phyloP scores from a whole-genome alignment of 2,113 vertebrate species.

The Prunella himalayana region DNA sequence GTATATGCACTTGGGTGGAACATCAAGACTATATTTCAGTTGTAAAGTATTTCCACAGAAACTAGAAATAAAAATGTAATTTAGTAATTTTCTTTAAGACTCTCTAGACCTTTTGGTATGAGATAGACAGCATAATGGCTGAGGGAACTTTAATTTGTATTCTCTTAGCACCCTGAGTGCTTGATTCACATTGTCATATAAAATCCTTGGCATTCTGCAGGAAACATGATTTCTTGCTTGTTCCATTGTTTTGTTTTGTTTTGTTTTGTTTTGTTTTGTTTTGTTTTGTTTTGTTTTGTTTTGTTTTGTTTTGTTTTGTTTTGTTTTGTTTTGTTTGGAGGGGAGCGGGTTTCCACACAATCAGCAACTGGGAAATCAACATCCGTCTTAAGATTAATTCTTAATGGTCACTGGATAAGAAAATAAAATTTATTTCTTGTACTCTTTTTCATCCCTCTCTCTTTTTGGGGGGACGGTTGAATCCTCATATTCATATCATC shows the following conservation, averaged over 20 bases:
- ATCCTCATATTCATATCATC: neutral
- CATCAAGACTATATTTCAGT: neutral
- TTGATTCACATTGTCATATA: slow-evolving; percentile 27
- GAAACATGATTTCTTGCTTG: neutral
- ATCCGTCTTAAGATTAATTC: slow-evolving; percentile 36
- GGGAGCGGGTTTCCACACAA: neutral
- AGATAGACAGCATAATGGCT: slow-evolving; percentile 35
- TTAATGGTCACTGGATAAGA: slow-evolving; percentile 20
- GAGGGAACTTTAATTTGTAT: slow-evolving; percentile 29
- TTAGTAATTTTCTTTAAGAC: neutral
- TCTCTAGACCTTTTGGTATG: slow-evolving; percentile 14
- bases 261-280: no score
- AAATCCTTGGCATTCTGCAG: slow-evolving; percentile 29
- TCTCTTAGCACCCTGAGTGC: neutral
- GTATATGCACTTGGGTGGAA: neutral
- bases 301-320: no score
- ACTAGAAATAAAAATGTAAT: neutral
- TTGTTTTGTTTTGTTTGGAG: no score
- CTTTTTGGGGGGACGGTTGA: neutral
- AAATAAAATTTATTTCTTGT: neutral
- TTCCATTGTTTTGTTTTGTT: neutral
- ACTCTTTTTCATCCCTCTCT: neutral
- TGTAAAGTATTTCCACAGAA: neutral
- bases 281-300: neutral
- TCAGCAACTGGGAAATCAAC: slow-evolving; percentile 38